Percentiles rank a stretch among this genome's conserved stretches.
These are phyloP conservation scores for Drosophila putrida DNA, from an alignment of 2,888 invertebrate genomes.

Conservation along the genomic window DNA sequence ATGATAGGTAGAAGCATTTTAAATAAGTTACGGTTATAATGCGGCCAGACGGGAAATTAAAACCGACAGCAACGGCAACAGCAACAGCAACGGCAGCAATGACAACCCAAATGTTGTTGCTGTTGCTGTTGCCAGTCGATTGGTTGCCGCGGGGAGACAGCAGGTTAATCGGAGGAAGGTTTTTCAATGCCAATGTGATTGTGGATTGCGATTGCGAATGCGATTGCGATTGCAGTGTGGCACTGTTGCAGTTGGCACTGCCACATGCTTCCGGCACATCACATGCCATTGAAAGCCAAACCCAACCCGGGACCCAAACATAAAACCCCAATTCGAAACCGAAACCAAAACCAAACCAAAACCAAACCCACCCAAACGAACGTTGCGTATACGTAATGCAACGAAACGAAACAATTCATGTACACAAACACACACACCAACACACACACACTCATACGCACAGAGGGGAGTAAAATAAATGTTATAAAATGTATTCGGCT, in stretches of 20 bases:
- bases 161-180: background rate
- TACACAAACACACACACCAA: slow-evolving; percentile 22
- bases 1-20: slow-evolving; percentile 61
- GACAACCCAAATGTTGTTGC: slow-evolving; percentile 19
- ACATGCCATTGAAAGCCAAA: slow-evolving; percentile 49
- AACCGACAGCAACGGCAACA: slow-evolving; percentile 53
- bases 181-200: slow-evolving; percentile 74
- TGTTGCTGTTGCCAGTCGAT: slow-evolving; percentile 19
- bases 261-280: slow-evolving; percentile 56
- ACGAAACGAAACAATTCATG: slow-evolving; percentile 61
- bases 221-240: slow-evolving; percentile 52
- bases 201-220: slow-evolving; percentile 48
- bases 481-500: slow-evolving; percentile 71
- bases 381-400: slow-evolving; percentile 70
- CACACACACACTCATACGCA: slow-evolving; percentile 20
- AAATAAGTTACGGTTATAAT: slow-evolving; percentile 57
- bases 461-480: slow-evolving; percentile 51
- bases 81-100: slow-evolving; percentile 11
- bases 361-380: slow-evolving; percentile 32
- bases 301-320: slow-evolving; percentile 27
- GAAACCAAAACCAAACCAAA: slow-evolving; percentile 37
- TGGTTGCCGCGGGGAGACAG: background rate
- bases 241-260: slow-evolving; percentile 39
- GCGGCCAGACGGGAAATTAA: slow-evolving; percentile 75
- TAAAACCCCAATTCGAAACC: slow-evolving; percentile 30